Percentiles rank a stretch among this genome's conserved stretches.
Evolutionary conservation across 2,797 vertebrate genomes (phyloP).

Genomic region (Hoplostethus mediterraneus): DNA sequence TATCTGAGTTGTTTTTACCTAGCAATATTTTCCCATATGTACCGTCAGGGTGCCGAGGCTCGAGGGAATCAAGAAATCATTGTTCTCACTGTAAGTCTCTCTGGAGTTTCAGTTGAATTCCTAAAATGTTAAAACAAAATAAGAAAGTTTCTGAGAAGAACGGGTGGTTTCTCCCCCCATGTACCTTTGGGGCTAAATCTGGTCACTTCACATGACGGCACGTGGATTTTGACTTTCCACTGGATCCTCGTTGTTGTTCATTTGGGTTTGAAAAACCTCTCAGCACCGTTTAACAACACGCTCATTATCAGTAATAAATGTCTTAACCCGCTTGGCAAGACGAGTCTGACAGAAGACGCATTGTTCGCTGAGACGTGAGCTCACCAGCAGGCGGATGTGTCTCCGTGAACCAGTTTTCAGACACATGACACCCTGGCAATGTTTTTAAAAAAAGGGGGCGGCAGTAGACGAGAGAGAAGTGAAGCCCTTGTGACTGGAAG

Average conservation of each 20-base stretch:
- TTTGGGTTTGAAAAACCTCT: conserved; percentile 12
- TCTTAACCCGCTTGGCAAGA: conserved; percentile 33
- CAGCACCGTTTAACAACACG: conserved; percentile 36
- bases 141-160: no score
- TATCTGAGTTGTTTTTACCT: no score
- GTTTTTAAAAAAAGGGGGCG: conserved; percentile 9
- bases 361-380: conserved; percentile 61
- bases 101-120: no score
- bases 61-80: no score
- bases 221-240: conserved; percentile 33
- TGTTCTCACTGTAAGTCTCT: no score
- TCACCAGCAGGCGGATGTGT: conserved; percentile 41
- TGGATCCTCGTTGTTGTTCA: conserved; percentile 14
- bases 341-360: conserved; percentile 46
- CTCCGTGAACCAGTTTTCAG: conserved; percentile 58
- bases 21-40: no score
- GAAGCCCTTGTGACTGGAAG: background rate
- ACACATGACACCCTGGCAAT: conserved; percentile 41
- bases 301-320: conserved; percentile 51
- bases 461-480: background rate
- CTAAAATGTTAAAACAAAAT: no score
- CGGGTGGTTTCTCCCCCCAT: background rate
- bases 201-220: conserved; percentile 11
- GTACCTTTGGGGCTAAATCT: background rate
- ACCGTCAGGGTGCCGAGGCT: no score